phyloP scores from a whole-genome alignment of 2,888 invertebrate genomes.

The Pterostichus madidus region DNA sequence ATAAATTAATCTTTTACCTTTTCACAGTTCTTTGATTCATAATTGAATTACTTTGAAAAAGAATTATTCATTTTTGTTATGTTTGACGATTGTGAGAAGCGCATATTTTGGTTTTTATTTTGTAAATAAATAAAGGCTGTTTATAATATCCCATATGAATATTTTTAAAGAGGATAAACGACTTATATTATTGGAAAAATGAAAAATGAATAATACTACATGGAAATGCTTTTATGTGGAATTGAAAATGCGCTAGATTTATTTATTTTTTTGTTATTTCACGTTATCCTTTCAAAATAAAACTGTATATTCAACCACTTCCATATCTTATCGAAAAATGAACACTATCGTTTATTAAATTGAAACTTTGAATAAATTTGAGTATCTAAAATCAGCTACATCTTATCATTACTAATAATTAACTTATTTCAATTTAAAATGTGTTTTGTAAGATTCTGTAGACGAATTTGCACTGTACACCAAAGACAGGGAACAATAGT shows the following conservation, averaged over 20 bases:
- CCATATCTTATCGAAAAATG: no score
- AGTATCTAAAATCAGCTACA: no score
- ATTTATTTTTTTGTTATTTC: background rate
- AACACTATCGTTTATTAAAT: no score
- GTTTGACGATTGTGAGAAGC: background rate
- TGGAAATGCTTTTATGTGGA: constrained; percentile 33
- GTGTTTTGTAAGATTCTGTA: no score
- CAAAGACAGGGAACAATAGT: no score
- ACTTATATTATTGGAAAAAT: constrained; percentile 19
- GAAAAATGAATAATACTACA: constrained; percentile 13
- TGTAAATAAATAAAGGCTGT: background rate
- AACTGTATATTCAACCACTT: background rate
- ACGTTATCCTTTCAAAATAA: constrained; percentile 12
- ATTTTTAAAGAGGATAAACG: constrained; percentile 24
- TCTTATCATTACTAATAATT: no score
- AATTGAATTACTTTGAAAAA: constrained; percentile 14
- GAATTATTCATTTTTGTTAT: background rate
- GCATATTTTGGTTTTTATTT: background rate
- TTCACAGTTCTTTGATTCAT: constrained; percentile 29
- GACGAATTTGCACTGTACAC: no score
- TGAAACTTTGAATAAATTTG: no score
- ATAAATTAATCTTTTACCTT: constrained; percentile 1
- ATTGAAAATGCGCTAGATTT: constrained; percentile 7
- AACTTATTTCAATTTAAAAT: no score
- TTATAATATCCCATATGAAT: background rate